Evolutionary conservation across 2,888 invertebrate species (phyloP).

Genomic region (Callyntrura guangdongensis): DNA sequence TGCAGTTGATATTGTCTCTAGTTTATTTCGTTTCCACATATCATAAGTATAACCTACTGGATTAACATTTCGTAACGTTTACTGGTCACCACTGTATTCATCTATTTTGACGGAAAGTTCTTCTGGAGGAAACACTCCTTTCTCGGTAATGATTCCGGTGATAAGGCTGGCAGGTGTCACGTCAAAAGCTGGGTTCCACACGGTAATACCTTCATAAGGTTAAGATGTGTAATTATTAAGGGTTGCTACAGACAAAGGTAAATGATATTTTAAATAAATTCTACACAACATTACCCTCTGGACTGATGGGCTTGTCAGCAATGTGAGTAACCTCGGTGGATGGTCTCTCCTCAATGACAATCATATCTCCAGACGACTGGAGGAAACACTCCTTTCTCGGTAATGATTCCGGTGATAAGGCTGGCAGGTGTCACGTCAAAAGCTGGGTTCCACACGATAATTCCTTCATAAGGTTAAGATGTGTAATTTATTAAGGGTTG

Average conservation of each 20-base stretch:
- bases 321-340: conserved; percentile 96
- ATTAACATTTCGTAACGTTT: too few species aligned
- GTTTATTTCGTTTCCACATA: not conserved
- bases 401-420: conserved; percentile 97
- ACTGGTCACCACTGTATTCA: conserved; percentile 43
- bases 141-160: conserved; percentile 97
- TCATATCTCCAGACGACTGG: conserved; percentile 94
- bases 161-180: conserved; percentile 97
- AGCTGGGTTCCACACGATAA: conserved; percentile 87
- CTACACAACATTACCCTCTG: too few species aligned
- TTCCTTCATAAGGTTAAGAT: too few species aligned
- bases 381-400: conserved; percentile 95
- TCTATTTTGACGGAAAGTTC: conserved; percentile 85
- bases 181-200: conserved; percentile 91
- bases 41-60: not conserved
- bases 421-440: conserved; percentile 98
- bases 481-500: too few species aligned
- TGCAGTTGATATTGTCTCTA: not conserved
- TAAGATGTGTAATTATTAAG: too few species aligned
- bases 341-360: conserved; percentile 97
- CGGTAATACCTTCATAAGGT: conserved; percentile 74
- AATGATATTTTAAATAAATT: too few species aligned
- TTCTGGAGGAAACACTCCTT: conserved; percentile 92
- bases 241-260: too few species aligned
- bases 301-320: conserved; percentile 94